Conservation (phyloP, 1,140 invertebrate species). For the Penaeus japonicus region DNA sequence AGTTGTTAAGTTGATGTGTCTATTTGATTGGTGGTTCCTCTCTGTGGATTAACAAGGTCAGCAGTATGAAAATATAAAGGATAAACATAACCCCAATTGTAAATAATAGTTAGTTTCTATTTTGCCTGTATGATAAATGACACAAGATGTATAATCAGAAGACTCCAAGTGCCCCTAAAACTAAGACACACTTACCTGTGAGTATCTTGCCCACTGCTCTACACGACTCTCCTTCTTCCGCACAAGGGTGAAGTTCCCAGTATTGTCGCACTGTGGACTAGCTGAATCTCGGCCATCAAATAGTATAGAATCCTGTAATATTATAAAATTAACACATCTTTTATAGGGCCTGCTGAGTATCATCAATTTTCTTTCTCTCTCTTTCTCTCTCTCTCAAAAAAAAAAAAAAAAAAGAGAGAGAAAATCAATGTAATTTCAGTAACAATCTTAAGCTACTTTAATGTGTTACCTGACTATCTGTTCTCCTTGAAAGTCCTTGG, state of each 20-base stretch:
- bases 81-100: not conserved
- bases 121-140: not conserved
- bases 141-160: no score
- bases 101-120: not conserved
- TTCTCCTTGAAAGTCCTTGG: slow-evolving; percentile 53
- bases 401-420: no score
- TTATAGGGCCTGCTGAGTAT: no score
- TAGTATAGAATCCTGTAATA: slow-evolving; percentile 48
- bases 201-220: slow-evolving; percentile 59
- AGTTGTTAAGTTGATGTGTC: not conserved
- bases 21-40: no score
- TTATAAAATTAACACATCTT: not conserved
- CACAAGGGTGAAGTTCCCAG: slow-evolving; percentile 57
- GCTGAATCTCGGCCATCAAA: slow-evolving; percentile 56
- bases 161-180: no score
- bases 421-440: not conserved
- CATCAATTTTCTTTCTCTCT: no score
- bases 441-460: not conserved
- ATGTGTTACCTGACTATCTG: slow-evolving; percentile 53
- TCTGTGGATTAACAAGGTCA: not conserved
- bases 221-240: slow-evolving; percentile 58
- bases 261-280: slow-evolving; percentile 57
- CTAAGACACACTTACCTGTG: slow-evolving; percentile 40
- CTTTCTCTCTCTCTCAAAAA: no score
- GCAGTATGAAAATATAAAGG: not conserved